Evolutionary conservation across 2,888 invertebrate genomes (phyloP), one percentile per base, ranked within the genome.

Genomic region (Argyresthia goedartella): DNA sequence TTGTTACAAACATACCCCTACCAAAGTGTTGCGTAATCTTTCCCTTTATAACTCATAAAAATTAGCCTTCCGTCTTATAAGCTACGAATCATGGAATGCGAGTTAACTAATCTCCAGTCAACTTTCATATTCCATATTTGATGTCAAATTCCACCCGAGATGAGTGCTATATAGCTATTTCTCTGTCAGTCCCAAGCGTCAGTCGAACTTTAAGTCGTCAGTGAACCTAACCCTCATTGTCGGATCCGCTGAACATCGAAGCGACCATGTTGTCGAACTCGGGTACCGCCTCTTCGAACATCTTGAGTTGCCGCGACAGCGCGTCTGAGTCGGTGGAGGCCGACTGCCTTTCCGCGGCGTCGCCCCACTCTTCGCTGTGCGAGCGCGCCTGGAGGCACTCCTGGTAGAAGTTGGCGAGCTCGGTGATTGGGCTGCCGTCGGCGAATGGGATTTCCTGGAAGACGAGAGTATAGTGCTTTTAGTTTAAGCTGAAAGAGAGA

Each of bases 371-470:
- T 52, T 74, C 74, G 53, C 73, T 75, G 33, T 70, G 68, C 0
- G 77, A 73, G 1, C 76, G 80, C 8, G 95, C 94, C 60, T 89
- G 89, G 67, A 94, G 89, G 76, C 94, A 95, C 66, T 95, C 93
- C 36, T 91, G 89, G 78, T 93, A 95, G 79, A 95, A 95, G 57
- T 90, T 88, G 0, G 93, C 93, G 56, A 95, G 82, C 65, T 95
- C 95, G 46, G 90, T 90, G 63, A 92, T 91, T 0, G 90, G 89
- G 62, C 90, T 92, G 54, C 90, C 88, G 56, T 90, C 92, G 47
- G 93, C 93, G 69, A 95, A 95, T 4, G 95, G 93, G 50, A 93
- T 92, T 77, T 93, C 93, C 94, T 94, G 87, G 1, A 67, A 69
- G 39, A 50, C 4, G 1, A 16, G 33, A 11, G 16, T 51, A 10